Conservation (phyloP, 35 echinoderm and acorn worm genomes). For the Amphiura filiformis region DNA sequence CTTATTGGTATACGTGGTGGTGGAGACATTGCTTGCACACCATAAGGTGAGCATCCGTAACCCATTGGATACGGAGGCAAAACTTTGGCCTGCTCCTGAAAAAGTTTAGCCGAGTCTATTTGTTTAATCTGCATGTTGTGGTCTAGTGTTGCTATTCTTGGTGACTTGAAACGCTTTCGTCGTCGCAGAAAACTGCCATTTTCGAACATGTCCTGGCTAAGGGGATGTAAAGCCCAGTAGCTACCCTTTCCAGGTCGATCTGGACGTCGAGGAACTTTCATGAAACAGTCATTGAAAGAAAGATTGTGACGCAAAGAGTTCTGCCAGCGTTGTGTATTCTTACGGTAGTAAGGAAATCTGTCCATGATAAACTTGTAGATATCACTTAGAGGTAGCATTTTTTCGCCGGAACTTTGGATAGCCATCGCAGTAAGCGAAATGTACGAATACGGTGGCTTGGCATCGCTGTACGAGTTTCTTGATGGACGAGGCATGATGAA, state of each 20-base stretch:
- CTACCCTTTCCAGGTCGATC: constrained; percentile 97
- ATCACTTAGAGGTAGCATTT: constrained; percentile 97
- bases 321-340: constrained; percentile 98
- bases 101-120: constrained; percentile 88
- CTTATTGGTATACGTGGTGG: constrained; percentile 9
- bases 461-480: constrained; percentile 97
- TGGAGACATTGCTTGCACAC: constrained; percentile 51
- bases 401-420: constrained; percentile 88
- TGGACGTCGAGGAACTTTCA: constrained; percentile 97
- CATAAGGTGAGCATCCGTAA: constrained; percentile 55
- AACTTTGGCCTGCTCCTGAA: constrained; percentile 98
- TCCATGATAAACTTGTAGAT: constrained; percentile 99
- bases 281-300: constrained; percentile 98
- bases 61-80: constrained; percentile 61
- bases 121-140: constrained; percentile 92
- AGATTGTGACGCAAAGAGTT: constrained; percentile 96
- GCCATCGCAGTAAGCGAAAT: constrained; percentile 98
- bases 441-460: constrained; percentile 99
- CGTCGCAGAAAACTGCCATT: constrained; percentile 97
- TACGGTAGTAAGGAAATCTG: constrained; percentile 95
- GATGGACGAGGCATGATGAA: constrained; percentile 90
- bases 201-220: constrained; percentile 98
- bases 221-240: constrained; percentile 97
- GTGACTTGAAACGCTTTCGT: constrained; percentile 96
- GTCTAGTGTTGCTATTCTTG: constrained; percentile 80